phyloP scores from a whole-genome alignment of 53 echinoderm and acorn worm species.

The Holothuria leucospilota region DNA sequence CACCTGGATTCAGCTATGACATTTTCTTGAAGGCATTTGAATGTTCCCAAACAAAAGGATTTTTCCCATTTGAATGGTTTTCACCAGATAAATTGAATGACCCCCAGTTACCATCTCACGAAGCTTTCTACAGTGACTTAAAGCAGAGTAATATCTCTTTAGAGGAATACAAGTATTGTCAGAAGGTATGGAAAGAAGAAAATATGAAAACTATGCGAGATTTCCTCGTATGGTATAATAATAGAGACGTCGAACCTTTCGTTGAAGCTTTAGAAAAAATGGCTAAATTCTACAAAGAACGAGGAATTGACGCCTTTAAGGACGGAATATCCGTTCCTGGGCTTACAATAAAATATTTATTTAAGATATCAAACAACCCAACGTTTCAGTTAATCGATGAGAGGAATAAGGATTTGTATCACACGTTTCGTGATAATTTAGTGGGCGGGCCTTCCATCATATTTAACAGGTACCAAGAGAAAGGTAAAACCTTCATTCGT shows the following conservation, averaged over 20 bases:
- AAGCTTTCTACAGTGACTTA: too few species aligned
- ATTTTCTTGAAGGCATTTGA: background rate
- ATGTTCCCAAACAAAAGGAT: too few species aligned
- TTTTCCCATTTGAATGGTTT: background rate
- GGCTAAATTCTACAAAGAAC: too few species aligned
- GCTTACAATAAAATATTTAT: constrained; percentile 58
- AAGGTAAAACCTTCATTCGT: too few species aligned
- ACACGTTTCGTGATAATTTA: constrained; percentile 62
- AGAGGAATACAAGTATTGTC: constrained; percentile 51
- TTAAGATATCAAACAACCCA: constrained; percentile 21
- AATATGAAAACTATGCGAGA: constrained; percentile 54
- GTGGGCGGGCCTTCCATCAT: too few species aligned
- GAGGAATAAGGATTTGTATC: constrained; percentile 61
- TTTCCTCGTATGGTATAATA: constrained; percentile 66
- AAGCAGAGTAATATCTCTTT: constrained; percentile 25
- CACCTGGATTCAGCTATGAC: constrained; percentile 2
- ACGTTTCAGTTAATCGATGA: constrained; percentile 38
- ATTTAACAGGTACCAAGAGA: too few species aligned
- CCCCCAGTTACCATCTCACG: constrained; percentile 32
- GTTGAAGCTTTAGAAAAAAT: constrained; percentile 60
- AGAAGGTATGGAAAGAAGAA: constrained; percentile 33
- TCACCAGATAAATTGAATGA: constrained; percentile 27
- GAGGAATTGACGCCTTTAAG: too few species aligned
- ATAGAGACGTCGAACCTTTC: constrained; percentile 64
- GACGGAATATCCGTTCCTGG: too few species aligned